phyloP scores from a whole-genome alignment of 2,113 vertebrate genomes.

The Chaenogobius annularis region DNA sequence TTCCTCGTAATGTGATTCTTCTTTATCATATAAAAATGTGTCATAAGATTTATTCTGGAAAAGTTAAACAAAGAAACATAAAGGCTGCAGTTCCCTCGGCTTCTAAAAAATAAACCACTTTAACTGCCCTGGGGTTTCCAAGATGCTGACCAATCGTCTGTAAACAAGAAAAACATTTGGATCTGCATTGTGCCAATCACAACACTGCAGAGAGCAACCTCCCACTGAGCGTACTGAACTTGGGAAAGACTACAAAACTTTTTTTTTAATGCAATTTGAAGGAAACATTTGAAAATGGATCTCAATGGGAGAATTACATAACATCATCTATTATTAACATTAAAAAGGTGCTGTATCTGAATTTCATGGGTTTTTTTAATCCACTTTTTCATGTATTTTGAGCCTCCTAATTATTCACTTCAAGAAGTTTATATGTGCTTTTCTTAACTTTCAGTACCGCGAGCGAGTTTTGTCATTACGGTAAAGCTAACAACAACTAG shows the following conservation, averaged over 20 bases:
- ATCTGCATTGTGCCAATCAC: slow-evolving; percentile 1
- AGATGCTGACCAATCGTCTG: slow-evolving; percentile 6
- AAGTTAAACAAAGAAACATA: background rate
- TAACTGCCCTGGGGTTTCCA: background rate
- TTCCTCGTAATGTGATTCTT: background rate
- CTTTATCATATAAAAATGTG: background rate
- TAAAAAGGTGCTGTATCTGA: too few relatives aligned
- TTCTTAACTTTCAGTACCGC: too few relatives aligned
- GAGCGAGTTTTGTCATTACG: too few relatives aligned
- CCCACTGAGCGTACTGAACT: background rate
- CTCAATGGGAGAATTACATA: background rate
- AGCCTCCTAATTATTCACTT: too few relatives aligned
- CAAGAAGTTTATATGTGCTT: too few relatives aligned
- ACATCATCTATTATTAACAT: too few relatives aligned
- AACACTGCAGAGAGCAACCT: background rate
- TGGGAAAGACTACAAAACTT: background rate
- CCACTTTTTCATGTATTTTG: too few relatives aligned
- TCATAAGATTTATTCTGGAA: background rate
- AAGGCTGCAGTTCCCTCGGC: background rate
- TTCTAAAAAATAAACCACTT: slow-evolving; percentile 1
- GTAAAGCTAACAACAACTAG: too few relatives aligned
- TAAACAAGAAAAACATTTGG: slow-evolving; percentile 12
- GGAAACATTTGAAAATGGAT: background rate
- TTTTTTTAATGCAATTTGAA: background rate
- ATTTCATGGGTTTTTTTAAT: too few relatives aligned